These are phyloP conservation scores for Cyprichromis sp. DNA, from an alignment of 2,113 vertebrate species.

Conservation along the genomic window DNA sequence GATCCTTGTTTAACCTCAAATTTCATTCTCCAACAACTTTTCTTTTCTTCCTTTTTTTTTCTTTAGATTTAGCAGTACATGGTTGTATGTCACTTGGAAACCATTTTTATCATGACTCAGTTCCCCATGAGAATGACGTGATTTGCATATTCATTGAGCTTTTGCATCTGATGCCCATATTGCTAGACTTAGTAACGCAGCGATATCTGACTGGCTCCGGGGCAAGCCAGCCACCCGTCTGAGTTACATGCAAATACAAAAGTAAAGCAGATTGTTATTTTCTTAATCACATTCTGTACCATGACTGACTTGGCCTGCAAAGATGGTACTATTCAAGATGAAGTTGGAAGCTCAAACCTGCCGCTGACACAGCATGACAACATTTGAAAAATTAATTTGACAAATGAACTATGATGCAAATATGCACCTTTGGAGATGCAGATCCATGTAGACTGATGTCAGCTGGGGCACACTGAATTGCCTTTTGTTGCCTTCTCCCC, in stretches of 20 bases:
- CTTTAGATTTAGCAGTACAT: neutral
- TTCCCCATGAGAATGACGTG: neutral
- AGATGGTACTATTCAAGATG: neutral
- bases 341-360: neutral
- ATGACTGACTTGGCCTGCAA: constrained; percentile 5
- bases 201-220: constrained; percentile 32
- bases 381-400: constrained; percentile 38
- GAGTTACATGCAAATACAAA: constrained; percentile 60
- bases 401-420: constrained; percentile 58
- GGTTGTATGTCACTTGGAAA: neutral
- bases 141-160: constrained; percentile 45
- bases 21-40: neutral
- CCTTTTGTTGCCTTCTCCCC: constrained; percentile 14
- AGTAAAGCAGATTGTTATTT: neutral
- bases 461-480: neutral
- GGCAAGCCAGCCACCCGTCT: constrained; percentile 48
- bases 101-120: constrained; percentile 4
- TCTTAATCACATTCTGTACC: constrained; percentile 27
- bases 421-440: constrained; percentile 29
- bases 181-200: constrained; percentile 17
- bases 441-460: constrained; percentile 18
- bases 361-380: constrained; percentile 42
- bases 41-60: neutral
- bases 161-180: constrained; percentile 12
- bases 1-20: neutral